phyloP scores from a whole-genome alignment of 2,113 vertebrate genomes.

The Cranoglanis bouderius region DNA sequence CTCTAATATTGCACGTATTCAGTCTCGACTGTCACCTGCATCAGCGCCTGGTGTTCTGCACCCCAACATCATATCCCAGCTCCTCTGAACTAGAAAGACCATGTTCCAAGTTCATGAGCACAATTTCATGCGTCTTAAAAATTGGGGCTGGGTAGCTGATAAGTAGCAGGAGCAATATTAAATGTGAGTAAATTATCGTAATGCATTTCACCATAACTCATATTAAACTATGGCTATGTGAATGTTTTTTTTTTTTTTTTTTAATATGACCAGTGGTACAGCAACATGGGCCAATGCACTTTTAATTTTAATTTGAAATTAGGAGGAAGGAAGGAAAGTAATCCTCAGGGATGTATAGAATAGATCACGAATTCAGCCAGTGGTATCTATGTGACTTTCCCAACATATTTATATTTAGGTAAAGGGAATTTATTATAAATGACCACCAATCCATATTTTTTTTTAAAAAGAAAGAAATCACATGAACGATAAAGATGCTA shows the following conservation, averaged over 20 bases:
- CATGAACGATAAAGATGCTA: neutral
- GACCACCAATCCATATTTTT: neutral
- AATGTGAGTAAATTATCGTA: slow-evolving; percentile 66
- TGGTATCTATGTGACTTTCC: neutral
- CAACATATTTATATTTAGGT: neutral
- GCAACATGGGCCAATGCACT: neutral
- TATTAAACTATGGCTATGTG: slow-evolving; percentile 58
- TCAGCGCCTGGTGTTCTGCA: slow-evolving; percentile 71
- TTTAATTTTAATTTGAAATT: slow-evolving; percentile 29
- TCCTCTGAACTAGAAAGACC: slow-evolving; percentile 69
- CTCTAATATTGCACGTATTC: slow-evolving; percentile 81
- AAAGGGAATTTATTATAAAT: neutral
- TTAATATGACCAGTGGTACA: slow-evolving; percentile 50
- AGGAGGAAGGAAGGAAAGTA: neutral
- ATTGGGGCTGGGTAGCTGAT: slow-evolving; percentile 63
- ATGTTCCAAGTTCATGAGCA: slow-evolving; percentile 74
- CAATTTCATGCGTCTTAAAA: slow-evolving; percentile 78
- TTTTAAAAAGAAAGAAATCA: neutral
- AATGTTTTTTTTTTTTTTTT: slow-evolving; percentile 19
- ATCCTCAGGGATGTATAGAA: slow-evolving; percentile 1
- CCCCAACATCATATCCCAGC: slow-evolving; percentile 67
- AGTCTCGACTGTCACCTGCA: slow-evolving; percentile 79
- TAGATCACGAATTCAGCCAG: neutral
- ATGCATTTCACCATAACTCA: slow-evolving; percentile 58
- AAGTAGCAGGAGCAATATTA: slow-evolving; percentile 63